phyloP scores from a whole-genome alignment of 2,888 invertebrate genomes.

The Piscicola geometra region DNA sequence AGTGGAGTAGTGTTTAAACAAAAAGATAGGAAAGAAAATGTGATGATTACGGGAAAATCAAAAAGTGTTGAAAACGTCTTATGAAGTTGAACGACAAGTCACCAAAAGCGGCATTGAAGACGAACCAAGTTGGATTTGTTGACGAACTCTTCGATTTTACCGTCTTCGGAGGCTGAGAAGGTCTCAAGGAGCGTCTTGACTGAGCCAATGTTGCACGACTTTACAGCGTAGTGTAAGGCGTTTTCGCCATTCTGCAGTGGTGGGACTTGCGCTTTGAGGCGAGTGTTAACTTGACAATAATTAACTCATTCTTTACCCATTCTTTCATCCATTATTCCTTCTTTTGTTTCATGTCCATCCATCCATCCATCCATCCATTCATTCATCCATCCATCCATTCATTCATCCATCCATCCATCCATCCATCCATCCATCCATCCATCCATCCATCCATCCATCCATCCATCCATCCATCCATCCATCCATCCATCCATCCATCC shows the following conservation, averaged over 20 bases:
- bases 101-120: background rate
- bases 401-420: no score
- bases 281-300: background rate
- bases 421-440: background rate
- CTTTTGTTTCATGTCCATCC: no score
- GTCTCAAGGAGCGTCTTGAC: slow-evolving; percentile 6
- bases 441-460: background rate
- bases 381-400: no score
- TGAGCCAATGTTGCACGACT: slow-evolving; percentile 5
- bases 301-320: background rate
- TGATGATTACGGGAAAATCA: no score
- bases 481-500: slow-evolving; percentile 8
- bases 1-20: background rate
- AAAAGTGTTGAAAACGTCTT: background rate
- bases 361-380: no score
- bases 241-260: slow-evolving; percentile 16
- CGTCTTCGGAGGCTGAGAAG: background rate
- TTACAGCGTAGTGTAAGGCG: slow-evolving; percentile 19
- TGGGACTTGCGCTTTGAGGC: no score
- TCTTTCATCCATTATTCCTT: background rate
- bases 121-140: slow-evolving; percentile 22
- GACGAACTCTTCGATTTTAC: slow-evolving; percentile 9
- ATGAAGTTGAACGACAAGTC: background rate
- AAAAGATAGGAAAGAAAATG: no score
- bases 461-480: background rate